phyloP scores from a whole-genome alignment of 1,140 invertebrate species.

The Gonatopus flavifemur region DNA sequence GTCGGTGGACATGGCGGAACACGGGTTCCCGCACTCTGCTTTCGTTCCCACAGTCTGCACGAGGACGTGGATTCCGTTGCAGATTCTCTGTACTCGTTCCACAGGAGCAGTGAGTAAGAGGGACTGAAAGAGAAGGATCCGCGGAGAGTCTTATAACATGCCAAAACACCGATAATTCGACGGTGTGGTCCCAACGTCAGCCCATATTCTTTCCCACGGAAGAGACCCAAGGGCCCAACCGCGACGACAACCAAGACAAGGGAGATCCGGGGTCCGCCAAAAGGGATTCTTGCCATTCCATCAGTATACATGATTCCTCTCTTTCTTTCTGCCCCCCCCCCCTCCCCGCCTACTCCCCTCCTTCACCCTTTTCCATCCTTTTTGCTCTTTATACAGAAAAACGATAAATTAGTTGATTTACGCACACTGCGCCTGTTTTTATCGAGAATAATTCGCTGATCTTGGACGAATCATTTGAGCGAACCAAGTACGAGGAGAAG shows the following conservation, averaged over 20 bases:
- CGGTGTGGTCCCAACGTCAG: slow-evolving; percentile 52
- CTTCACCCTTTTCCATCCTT: slow-evolving; percentile 34
- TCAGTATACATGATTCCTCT: slow-evolving; percentile 10
- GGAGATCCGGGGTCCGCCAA: slow-evolving; percentile 37
- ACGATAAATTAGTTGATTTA: slow-evolving; percentile 58
- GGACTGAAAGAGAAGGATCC: slow-evolving; percentile 3
- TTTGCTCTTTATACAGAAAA: too few relatives aligned
- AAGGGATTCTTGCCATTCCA: slow-evolving; percentile 53
- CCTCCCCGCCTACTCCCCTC: slow-evolving; percentile 4
- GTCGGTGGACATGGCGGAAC: slow-evolving; percentile 41
- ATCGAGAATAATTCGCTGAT: slow-evolving; percentile 40
- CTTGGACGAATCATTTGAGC: neutral
- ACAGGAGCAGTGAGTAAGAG: slow-evolving; percentile 8
- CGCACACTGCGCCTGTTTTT: slow-evolving; percentile 36
- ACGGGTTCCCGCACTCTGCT: slow-evolving; percentile 34
- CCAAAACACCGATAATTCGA: slow-evolving; percentile 59
- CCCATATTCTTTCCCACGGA: slow-evolving; percentile 53
- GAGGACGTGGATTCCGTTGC: slow-evolving; percentile 46
- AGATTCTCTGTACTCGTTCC: slow-evolving; percentile 34
- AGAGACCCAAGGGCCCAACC: slow-evolving; percentile 26
- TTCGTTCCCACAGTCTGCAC: slow-evolving; percentile 53
- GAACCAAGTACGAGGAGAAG: neutral
- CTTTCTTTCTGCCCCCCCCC: too few relatives aligned
- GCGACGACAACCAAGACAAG: slow-evolving; percentile 28
- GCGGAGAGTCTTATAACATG: slow-evolving; percentile 50